Evolutionary conservation across 1,140 invertebrate genomes (phyloP).

Genomic region (Papilio dardanus): DNA sequence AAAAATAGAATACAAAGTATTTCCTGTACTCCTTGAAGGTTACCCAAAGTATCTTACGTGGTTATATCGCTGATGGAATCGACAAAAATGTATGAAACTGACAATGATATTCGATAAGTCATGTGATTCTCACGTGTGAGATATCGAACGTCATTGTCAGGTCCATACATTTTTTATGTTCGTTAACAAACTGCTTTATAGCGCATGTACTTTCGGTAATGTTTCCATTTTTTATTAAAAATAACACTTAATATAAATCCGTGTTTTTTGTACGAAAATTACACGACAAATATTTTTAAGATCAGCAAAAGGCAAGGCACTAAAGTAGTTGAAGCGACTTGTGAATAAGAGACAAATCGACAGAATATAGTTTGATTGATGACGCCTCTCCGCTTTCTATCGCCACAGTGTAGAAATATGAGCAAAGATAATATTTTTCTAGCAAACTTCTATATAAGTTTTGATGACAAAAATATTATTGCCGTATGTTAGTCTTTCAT

Average conservation of each 20-base stretch:
- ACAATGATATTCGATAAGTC: no score
- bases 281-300: background rate
- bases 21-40: no score
- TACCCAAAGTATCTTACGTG: no score
- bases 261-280: background rate
- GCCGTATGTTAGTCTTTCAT: background rate
- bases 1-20: no score
- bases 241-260: background rate
- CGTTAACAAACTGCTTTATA: no score
- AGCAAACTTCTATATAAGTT: background rate
- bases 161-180: no score
- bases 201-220: no score
- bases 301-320: no score
- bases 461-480: background rate
- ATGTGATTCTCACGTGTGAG: no score
- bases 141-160: no score
- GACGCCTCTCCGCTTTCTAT: background rate
- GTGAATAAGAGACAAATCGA: slow-evolving; percentile 6
- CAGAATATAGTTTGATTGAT: slow-evolving; percentile 12
- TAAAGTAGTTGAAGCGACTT: background rate
- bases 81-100: no score
- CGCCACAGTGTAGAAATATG: background rate
- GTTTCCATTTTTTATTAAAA: background rate
- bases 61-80: no score
- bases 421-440: background rate